Evolutionary conservation across 2,113 vertebrate genomes (phyloP).

Genomic region (Halichoerus grypus): DNA sequence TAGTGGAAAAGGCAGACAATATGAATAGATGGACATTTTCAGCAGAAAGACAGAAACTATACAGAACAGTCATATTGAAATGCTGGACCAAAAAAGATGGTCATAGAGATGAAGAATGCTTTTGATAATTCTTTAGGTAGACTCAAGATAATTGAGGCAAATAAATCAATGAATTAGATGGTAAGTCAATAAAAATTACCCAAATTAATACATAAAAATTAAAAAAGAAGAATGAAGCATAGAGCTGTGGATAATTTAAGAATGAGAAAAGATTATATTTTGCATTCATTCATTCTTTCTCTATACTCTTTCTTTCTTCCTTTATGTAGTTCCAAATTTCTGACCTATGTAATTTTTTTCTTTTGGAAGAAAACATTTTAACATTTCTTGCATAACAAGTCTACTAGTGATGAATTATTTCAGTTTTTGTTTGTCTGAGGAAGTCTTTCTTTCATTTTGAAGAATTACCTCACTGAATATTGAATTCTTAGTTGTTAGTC

Average conservation of each 20-base stretch:
- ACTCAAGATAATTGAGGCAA: neutral
- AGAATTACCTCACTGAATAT: neutral
- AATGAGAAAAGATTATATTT: neutral
- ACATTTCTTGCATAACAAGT: neutral
- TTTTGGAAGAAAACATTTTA: neutral
- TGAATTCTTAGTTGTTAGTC: neutral
- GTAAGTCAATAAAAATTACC: neutral
- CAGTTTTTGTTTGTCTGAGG: neutral
- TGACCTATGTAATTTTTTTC: neutral
- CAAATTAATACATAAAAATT: neutral
- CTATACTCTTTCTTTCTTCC: neutral
- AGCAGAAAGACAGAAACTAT: neutral
- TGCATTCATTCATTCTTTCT: neutral
- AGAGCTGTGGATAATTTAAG: neutral
- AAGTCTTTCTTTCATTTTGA: neutral
- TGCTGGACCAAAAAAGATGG: neutral
- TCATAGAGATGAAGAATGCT: neutral
- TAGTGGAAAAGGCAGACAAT: neutral
- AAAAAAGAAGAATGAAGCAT: neutral
- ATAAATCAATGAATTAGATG: neutral
- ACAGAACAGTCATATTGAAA: neutral
- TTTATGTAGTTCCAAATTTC: neutral
- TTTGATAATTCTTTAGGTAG: neutral
- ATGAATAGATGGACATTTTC: neutral
- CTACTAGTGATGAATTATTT: neutral